Percentiles rank a stretch among this genome's conserved stretches.
Conservation (phyloP, 2,888 invertebrate species). For the Campoletis raptor region DNA sequence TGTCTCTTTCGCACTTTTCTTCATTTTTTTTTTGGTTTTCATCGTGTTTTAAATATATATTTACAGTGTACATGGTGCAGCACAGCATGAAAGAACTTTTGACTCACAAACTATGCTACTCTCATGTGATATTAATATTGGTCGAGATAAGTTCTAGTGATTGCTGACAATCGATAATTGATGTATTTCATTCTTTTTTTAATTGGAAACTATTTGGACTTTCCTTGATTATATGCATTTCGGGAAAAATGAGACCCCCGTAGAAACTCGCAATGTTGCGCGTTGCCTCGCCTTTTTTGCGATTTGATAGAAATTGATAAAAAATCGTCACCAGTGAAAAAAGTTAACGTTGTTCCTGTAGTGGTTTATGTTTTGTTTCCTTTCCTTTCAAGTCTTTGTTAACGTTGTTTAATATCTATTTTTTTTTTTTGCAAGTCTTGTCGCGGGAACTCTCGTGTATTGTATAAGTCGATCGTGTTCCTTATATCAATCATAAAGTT, state of each 20-base stretch:
- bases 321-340: slow-evolving; percentile 63
- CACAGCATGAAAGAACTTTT: slow-evolving; percentile 64
- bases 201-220: slow-evolving; percentile 47
- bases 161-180: slow-evolving; percentile 50
- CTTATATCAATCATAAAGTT: slow-evolving; percentile 28
- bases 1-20: slow-evolving; percentile 48
- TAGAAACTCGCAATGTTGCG: slow-evolving; percentile 6
- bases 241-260: slow-evolving; percentile 28
- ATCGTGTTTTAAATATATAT: slow-evolving; percentile 47
- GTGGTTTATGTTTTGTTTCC: background rate
- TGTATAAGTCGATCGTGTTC: slow-evolving; percentile 16
- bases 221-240: slow-evolving; percentile 44
- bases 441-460: slow-evolving; percentile 25
- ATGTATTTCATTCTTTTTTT: slow-evolving; percentile 24
- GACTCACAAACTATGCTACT: slow-evolving; percentile 61
- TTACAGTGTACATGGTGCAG: slow-evolving; percentile 65
- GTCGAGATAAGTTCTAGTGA: slow-evolving; percentile 66
- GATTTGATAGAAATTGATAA: slow-evolving; percentile 64
- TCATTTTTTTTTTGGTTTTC: slow-evolving; percentile 11
- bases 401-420: background rate
- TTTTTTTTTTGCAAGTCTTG: slow-evolving; percentile 7
- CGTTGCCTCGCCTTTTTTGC: slow-evolving; percentile 1
- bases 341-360: slow-evolving; percentile 44
- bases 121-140: slow-evolving; percentile 67
- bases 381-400: slow-evolving; percentile 37